Conservation (phyloP, 2,797 vertebrate genomes). For the Onychomys arenicola region DNA sequence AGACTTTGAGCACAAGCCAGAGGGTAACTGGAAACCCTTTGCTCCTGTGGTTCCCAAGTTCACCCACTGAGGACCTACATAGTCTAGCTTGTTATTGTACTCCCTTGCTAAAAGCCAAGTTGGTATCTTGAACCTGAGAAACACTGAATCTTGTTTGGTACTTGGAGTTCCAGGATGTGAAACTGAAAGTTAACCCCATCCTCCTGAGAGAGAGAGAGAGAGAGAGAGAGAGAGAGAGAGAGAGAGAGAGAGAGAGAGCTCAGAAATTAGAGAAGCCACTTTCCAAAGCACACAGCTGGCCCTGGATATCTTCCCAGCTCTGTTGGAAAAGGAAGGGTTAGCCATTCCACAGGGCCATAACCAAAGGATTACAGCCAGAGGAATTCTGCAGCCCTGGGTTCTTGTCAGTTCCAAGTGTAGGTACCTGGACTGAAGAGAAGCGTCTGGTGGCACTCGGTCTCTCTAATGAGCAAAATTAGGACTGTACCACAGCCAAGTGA, state of each 20-base stretch:
- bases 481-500: neutral
- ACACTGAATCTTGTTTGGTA: slow-evolving; percentile 41
- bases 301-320: slow-evolving; percentile 73
- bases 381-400: neutral
- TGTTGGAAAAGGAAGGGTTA: slow-evolving; percentile 52
- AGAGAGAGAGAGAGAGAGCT: no score
- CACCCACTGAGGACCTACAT: slow-evolving; percentile 40
- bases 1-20: slow-evolving; percentile 73
- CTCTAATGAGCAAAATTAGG: neutral
- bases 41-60: slow-evolving; percentile 56
- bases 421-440: accelerated
- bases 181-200: slow-evolving; percentile 56
- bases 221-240: no score
- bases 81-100: slow-evolving; percentile 66
- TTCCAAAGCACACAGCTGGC: slow-evolving; percentile 77
- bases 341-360: neutral
- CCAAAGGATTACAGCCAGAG: neutral
- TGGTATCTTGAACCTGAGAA: slow-evolving; percentile 74
- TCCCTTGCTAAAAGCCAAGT: slow-evolving; percentile 67
- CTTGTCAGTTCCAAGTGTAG: neutral
- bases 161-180: slow-evolving; percentile 68
- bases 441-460: neutral
- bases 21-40: slow-evolving; percentile 75
- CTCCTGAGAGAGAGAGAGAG: slow-evolving; percentile 46
- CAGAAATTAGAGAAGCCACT: slow-evolving; percentile 35